Evolutionary conservation across 1,140 invertebrate genomes (phyloP), one percentile per base, ranked within the genome.

Genomic region (Magallana ariakensis): DNA sequence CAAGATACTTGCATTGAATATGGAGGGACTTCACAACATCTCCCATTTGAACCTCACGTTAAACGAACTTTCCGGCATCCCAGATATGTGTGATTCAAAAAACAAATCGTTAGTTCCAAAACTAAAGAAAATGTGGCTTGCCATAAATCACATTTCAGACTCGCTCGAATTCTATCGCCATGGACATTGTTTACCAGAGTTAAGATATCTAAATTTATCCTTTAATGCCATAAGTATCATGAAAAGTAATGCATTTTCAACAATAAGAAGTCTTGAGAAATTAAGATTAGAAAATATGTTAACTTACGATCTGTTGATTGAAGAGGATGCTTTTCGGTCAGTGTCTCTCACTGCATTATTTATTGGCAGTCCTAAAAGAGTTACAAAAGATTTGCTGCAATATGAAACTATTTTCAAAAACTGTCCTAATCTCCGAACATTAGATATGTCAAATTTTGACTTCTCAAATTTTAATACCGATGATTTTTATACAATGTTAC

Each of bases 381-480:
- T 75, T 26, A 75, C 66, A 13, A 75, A 75, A 26, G 66, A 75
- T 33, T 26, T 75, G 22, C 10, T 75, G 15, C 22, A 10, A 22
- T 75, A 75, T 26, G 5, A 33, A 75, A 75, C 66, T 33, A 26
- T 75, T 10, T 75, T 75, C 66, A 26, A 26, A 11, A 75, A 26
- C 2, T 75, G 66, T 10, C 7, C 22, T 33, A 33, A 33, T 75
- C 22, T 75, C 9, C 6, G 10, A 26, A 26, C 10, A 75, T 75
- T 75, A 75, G 66, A 75, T 26, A 75, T 75, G 66, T 75, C 66
- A 11, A 19, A 26, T 26, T 75, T 75, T 75, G 66, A 75, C 22
- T 75, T 75, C 11, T 75, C 66, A 26, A 22, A 11, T 75, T 75
- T 75, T 26, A 11, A 26, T 0, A 26, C 26, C 7, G 19, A 26